These are phyloP conservation scores for Polyommatus iphigenia DNA, from an alignment of 2,888 invertebrate genomes.

Conservation along the genomic window DNA sequence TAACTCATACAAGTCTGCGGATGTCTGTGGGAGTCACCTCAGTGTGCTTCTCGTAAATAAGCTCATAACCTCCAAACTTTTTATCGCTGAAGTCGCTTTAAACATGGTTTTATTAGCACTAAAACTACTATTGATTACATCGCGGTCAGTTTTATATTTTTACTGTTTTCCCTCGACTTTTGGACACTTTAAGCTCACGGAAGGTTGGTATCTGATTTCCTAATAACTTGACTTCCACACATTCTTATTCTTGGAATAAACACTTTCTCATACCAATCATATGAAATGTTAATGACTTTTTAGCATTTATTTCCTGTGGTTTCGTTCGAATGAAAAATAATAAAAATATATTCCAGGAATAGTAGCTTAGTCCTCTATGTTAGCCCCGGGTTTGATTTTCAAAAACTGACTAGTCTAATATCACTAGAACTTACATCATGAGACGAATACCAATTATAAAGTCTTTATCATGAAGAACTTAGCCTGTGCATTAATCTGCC, in stretches of 20 bases:
- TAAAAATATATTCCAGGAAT: too few relatives aligned
- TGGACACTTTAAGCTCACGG: background rate
- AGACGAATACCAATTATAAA: too few relatives aligned
- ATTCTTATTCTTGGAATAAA: background rate
- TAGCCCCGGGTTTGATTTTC: too few relatives aligned
- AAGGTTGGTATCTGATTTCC: background rate
- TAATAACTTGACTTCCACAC: background rate
- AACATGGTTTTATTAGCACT: conserved; percentile 1
- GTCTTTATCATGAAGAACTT: too few relatives aligned
- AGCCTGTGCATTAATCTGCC: too few relatives aligned
- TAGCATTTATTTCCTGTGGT: too few relatives aligned
- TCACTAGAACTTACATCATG: too few relatives aligned
- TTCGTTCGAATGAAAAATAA: too few relatives aligned
- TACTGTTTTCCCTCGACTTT: background rate
- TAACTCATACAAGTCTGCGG: background rate
- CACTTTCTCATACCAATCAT: background rate
- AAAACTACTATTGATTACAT: conserved; percentile 1
- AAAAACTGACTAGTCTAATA: too few relatives aligned
- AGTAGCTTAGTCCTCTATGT: too few relatives aligned
- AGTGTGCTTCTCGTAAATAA: background rate
- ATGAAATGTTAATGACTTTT: background rate
- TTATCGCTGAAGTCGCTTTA: background rate
- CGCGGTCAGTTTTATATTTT: background rate
- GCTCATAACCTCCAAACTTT: conserved; percentile 1
- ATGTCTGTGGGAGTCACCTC: background rate